Evolutionary conservation across 1,140 invertebrate species (phyloP), one percentile per base, ranked within the genome.

Genomic region (Drosophila rhopaloa): DNA sequence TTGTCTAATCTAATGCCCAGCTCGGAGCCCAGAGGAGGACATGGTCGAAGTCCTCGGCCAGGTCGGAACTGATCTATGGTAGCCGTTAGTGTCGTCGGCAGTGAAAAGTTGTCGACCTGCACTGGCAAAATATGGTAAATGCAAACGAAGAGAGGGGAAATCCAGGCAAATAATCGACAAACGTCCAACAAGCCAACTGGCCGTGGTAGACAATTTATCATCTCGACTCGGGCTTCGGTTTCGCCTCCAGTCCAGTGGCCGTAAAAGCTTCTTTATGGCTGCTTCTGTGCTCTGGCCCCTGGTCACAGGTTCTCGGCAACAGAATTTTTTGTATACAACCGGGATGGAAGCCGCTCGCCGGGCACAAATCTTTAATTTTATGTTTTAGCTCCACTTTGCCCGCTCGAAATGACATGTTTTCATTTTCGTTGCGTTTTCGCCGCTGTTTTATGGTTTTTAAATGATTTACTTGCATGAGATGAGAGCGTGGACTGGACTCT

Each of bases 201-300:
- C 71, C 72, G 61, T 57, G 51, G 55, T 77, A 58, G 76, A 83
- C 83, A 71, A 86, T 86, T 86, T 86, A 86, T 86, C 84, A 86
- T 89, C 38, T 59, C 19, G 58, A 53, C 57, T 63, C 14, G 74
- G 63, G 44, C 65, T 62, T 59, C 75, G 65, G 65, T 72, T 81
- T 78, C 46, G 81, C 58, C 81, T 72, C 35, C 60, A 84, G 81
- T 51, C 41, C 68, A 44, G 66, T 75, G 84, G 66, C 73, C 79
- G 60, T 86, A 86, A 86, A 86, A 86, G 72, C 79, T 51, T 71
- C 83, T 86, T 86, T 86, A 86, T 86, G 84, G 66, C 63, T 57
- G 83, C 83, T 89, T 70, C 84, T 88, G 84, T 81, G 65, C 74
- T 32, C 56, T 41, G 55, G 29, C 37, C 65, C 41, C 47, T 29